Conservation (phyloP, 2,888 invertebrate genomes). For the Drosophila gaucha region DNA sequence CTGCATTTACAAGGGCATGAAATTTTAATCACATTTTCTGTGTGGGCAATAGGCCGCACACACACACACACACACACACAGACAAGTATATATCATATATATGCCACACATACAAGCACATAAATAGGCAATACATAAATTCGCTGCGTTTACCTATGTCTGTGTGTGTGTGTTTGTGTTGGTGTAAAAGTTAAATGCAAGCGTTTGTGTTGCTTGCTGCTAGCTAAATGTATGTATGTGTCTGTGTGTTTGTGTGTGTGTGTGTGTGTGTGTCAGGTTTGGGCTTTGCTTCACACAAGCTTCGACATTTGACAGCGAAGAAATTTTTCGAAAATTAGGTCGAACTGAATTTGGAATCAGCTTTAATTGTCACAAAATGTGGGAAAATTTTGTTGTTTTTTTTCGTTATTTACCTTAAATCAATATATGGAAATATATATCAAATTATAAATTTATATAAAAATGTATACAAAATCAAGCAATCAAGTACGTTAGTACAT, state of each 20-base stretch:
- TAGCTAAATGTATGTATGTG: neutral
- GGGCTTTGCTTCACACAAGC: slow-evolving; percentile 6
- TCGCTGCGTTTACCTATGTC: neutral
- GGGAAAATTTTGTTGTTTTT: slow-evolving; percentile 18
- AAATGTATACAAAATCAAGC: too few relatives aligned
- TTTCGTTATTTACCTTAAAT: slow-evolving; percentile 1
- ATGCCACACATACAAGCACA: neutral
- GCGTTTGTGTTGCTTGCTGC: slow-evolving; percentile 21
- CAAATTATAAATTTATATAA: too few relatives aligned
- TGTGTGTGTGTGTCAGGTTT: neutral
- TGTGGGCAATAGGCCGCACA: slow-evolving; percentile 14
- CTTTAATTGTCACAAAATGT: slow-evolving; percentile 49
- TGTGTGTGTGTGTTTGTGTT: slow-evolving; percentile 13
- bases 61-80: neutral
- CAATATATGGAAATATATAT: neutral
- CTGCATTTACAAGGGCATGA: slow-evolving; percentile 47
- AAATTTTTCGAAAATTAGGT: slow-evolving; percentile 60
- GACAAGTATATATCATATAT: neutral
- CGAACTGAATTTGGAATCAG: slow-evolving; percentile 49
- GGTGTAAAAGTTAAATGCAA: slow-evolving; percentile 53
- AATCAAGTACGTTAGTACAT: too few relatives aligned
- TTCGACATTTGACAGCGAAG: slow-evolving; percentile 47
- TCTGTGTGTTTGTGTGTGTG: neutral
- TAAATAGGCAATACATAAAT: slow-evolving; percentile 15
- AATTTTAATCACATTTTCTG: slow-evolving; percentile 56